phyloP scores from a whole-genome alignment of 2,888 invertebrate species.

The Panorpa germanica region DNA sequence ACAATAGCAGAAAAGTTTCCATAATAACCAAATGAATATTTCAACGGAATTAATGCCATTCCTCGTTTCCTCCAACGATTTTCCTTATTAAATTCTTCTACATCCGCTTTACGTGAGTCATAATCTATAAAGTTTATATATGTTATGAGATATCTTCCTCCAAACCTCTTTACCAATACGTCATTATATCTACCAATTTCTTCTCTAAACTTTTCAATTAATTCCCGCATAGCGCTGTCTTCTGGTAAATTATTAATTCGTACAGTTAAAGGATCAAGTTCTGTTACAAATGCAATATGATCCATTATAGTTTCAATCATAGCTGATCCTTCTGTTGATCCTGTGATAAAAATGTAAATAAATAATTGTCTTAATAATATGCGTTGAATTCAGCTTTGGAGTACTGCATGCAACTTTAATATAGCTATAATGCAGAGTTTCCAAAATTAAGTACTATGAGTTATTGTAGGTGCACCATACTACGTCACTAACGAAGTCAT shows the following conservation, averaged over 20 bases:
- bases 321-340: conserved; percentile 23
- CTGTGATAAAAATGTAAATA: conserved; percentile 17
- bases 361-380: too few species aligned
- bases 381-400: too few species aligned
- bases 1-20: conserved; percentile 23
- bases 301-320: conserved; percentile 27
- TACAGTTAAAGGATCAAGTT: conserved; percentile 24
- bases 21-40: conserved; percentile 23
- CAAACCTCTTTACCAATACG: not conserved
- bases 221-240: conserved; percentile 24
- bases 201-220: conserved; percentile 34
- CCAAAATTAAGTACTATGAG: too few species aligned
- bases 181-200: conserved; percentile 19
- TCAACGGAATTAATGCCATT: conserved; percentile 26
- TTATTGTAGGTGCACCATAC: too few species aligned
- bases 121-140: conserved; percentile 26
- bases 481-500: too few species aligned
- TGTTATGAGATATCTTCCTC: conserved; percentile 17
- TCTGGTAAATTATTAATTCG: conserved; percentile 23
- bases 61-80: conserved; percentile 37
- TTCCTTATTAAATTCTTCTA: conserved; percentile 24
- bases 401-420: too few species aligned
- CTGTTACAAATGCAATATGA: conserved; percentile 22
- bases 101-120: conserved; percentile 18
- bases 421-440: too few species aligned